These are phyloP conservation scores for Serinus canaria DNA, from an alignment of 2,113 vertebrate species.

Conservation along the genomic window DNA sequence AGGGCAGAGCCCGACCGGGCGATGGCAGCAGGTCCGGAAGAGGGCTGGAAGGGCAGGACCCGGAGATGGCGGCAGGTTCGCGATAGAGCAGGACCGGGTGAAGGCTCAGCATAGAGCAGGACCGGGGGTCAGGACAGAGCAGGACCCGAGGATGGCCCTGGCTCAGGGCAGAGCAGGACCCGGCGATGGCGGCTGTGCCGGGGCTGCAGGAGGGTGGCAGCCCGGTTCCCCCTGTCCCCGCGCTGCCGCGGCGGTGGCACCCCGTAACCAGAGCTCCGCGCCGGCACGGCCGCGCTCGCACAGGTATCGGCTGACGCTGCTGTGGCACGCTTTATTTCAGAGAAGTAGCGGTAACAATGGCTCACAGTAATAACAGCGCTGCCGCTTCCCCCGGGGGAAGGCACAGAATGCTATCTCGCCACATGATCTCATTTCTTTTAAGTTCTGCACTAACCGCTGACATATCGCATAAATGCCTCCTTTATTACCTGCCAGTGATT, in stretches of 20 bases:
- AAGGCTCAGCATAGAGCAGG: neutral
- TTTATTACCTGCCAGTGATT: constrained; percentile 89
- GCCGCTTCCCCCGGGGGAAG: constrained; percentile 78
- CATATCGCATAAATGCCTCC: constrained; percentile 88
- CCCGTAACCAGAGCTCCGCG: constrained; percentile 76
- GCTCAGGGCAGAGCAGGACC: neutral
- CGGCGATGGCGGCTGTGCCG: neutral
- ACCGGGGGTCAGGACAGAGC: rapidly evolving
- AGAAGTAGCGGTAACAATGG: constrained; percentile 82
- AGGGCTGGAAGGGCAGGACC: neutral
- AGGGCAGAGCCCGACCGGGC: neutral
- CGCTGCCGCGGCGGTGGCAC: constrained; percentile 9
- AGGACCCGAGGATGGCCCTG: too few relatives aligned
- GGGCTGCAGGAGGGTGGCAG: neutral
- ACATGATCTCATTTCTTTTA: constrained; percentile 88
- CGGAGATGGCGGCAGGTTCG: rapidly evolving
- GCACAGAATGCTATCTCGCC: constrained; percentile 81
- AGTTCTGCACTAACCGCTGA: constrained; percentile 83
- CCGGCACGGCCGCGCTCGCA: constrained; percentile 80
- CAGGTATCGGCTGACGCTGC: constrained; percentile 92
- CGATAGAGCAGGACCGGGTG: neutral
- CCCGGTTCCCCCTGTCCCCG: neutral
- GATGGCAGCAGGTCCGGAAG: too few relatives aligned
- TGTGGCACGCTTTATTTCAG: constrained; percentile 83
- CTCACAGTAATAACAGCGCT: constrained; percentile 86